Base-by-base conservation (phyloP, 2,113 vertebrate species). In the Pycnonotus jocosus region DNA sequence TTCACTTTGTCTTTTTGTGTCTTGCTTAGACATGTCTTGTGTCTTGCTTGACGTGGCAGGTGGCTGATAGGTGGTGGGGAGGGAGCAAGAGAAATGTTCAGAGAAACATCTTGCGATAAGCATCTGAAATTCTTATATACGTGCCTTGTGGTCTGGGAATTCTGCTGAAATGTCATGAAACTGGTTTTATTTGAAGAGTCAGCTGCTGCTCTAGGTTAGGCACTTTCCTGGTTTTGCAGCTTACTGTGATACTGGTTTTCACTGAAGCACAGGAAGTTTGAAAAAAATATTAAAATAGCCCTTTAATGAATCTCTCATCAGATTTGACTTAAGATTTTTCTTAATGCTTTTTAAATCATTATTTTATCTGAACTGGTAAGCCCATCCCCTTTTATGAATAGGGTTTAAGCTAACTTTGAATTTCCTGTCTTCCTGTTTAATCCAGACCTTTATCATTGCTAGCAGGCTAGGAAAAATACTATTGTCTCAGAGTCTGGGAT, bases 361-460 rank as follows among this genome's bases (percentile, higher is more conserved):
- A 83, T 88, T 94, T 95, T 95, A 91, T 95, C 93, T 94, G 88
- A 93, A 68, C 51, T 80, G 72, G 54, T 86, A 94, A 94, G 88
- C 82, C 90, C 79, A 95, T 90, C 94, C 94, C 76, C 48, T 93
- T 73, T 92, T 83, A 83, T 95, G 95, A 97, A 96, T 94, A 94
- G 93, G 83, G 85, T 88, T 86, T 80, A 88, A 95, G 92, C 62
- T 96, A 95, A 96, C 93, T 95, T 95, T 90, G 93, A 93, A 92
- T 96, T 96, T 97, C 94, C 95, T 97, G 95, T 91, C 95, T 96
- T 97, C 94, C 96, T 97, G 94, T 97, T 97, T 96, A 96, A 97
- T 94, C 68, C 94, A 94, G 94, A 86, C 79, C 85, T 95, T 96
- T 96, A 95, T 96, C 95, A 94, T 93, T 88, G 79, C 87, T 88